Evolutionary conservation across 2,888 invertebrate species (phyloP), one percentile per base, ranked within the genome.

Genomic region (Agrochola circellaris): DNA sequence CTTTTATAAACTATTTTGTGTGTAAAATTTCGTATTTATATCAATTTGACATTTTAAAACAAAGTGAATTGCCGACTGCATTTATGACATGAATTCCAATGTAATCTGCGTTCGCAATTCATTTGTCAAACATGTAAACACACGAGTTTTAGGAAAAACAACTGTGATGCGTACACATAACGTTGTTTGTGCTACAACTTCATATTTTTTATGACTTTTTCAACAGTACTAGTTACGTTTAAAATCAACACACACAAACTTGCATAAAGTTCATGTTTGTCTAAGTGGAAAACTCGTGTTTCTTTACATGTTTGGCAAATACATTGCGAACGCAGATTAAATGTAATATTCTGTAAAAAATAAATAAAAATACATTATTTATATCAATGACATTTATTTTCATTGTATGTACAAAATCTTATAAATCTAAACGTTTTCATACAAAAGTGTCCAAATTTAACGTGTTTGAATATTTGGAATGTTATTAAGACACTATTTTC

Each of bases 341-440:
- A 68, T 75, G 42, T 71, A 66, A 56, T 64, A 45, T 58, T 48
- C 38, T 78, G 70, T 81, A 82, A 85, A 79, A 77, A 81, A n/a
- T n/a, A 85, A 38, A 77, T 75, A 67, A 85, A 93, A 92, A 93
- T 87, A 77, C 82, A 86, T 88, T 79, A 82, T 92, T 92, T 95
- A 93, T 94, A 93, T 95, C 95, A 96, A 96, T 96, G 96, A 96
- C 96, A 96, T 96, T 96, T 96, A 96, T 96, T 96, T 82, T 96
- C 94, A 95, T 96, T 95, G 94, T 96, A 96, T 96, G 96, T 96
- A 96, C 96, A 96, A 96, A 96, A 96, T 94, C 96, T 96, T 96
- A 96, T 80, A 96, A 94, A 95, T 95, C 95, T 96, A 96, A 92
- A 93, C 91, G 91, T 88, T 95, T 91, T 94, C 95, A 93, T 96